These are phyloP conservation scores for Leptobrachium ailaonicum DNA, from an alignment of 2,113 vertebrate genomes.

Conservation along the genomic window DNA sequence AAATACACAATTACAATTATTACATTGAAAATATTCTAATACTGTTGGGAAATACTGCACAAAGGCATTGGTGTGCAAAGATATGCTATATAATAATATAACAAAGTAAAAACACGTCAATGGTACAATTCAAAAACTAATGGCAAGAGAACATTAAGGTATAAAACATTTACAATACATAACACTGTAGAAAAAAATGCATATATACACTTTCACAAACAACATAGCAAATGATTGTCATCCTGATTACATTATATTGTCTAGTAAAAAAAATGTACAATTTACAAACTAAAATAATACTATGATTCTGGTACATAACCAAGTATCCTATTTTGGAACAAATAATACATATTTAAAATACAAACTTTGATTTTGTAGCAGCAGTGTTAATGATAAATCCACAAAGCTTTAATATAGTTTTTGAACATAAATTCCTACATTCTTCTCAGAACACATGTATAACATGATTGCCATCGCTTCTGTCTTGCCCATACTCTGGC, in stretches of 20 bases:
- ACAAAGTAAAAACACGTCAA: not conserved
- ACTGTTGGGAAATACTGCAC: not conserved
- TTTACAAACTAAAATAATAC: constrained; percentile 8
- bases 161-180: constrained; percentile 7
- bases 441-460: not conserved
- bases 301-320: not conserved
- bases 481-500: no score
- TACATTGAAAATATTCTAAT: not conserved
- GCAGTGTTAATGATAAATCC: not conserved
- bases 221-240: constrained; percentile 14
- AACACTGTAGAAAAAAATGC: constrained; percentile 8
- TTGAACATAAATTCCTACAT: not conserved
- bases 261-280: constrained; percentile 14
- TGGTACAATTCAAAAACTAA: not conserved
- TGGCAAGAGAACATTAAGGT: not conserved
- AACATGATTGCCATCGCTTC: not conserved
- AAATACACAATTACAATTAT: not conserved
- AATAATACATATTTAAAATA: not conserved
- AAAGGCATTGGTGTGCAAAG: not conserved
- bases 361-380: not conserved
- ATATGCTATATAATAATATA: not conserved
- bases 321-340: not conserved
- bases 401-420: not conserved
- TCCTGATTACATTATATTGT: not conserved
- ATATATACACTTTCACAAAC: constrained; percentile 15